A percentile compares a stretch with the other conserved stretches of the same genome.
These are phyloP conservation scores for Papilio dardanus DNA, from an alignment of 1,140 invertebrate genomes.

Conservation along the genomic window DNA sequence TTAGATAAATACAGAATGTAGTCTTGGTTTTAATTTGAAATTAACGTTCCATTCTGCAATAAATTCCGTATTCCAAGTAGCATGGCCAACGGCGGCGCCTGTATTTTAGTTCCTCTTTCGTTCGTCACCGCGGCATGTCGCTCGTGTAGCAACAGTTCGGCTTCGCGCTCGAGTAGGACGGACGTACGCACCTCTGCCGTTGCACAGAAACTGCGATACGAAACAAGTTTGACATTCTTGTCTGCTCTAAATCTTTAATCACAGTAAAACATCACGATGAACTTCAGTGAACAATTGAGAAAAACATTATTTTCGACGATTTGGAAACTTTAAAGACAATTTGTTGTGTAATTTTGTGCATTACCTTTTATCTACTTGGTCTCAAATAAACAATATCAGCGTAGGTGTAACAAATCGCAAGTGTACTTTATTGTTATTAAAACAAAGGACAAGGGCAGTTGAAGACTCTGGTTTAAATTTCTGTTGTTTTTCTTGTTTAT, in stretches of 20 bases:
- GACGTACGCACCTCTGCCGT: conserved; percentile 54
- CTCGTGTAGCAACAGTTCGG: conserved; percentile 63
- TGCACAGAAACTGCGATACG: conserved; percentile 51
- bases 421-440: conserved; percentile 75
- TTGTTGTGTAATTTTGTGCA: conserved; percentile 70
- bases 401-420: conserved; percentile 69
- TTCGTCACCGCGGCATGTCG: conserved; percentile 60
- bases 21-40: neutral
- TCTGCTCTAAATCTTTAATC: conserved; percentile 45
- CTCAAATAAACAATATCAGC: conserved; percentile 58
- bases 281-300: conserved; percentile 51
- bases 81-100: conserved; percentile 47
- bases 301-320: conserved; percentile 50
- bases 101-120: conserved; percentile 72
- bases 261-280: conserved; percentile 54
- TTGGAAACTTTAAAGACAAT: conserved; percentile 57
- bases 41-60: neutral
- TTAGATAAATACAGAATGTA: neutral
- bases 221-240: conserved; percentile 70
- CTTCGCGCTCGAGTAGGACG: conserved; percentile 57
- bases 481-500: conserved; percentile 68
- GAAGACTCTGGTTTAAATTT: conserved; percentile 65
- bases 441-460: conserved; percentile 68
- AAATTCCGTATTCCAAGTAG: conserved; percentile 9
- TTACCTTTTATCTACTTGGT: conserved; percentile 60